Evolutionary conservation across 2,888 invertebrate species (phyloP).

Genomic region (Scaptomyza reducta): DNA sequence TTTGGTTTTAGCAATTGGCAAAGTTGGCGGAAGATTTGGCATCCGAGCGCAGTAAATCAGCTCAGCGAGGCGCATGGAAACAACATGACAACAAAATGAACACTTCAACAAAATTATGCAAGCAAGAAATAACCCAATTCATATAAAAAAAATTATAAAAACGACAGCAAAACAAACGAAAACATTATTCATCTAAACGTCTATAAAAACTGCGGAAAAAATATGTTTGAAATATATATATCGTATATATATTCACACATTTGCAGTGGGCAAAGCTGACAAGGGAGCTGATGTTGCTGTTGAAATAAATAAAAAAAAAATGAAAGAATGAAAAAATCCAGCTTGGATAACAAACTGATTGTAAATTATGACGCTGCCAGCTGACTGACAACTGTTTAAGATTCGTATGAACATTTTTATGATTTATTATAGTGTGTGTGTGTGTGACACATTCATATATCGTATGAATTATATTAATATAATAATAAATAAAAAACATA

Average conservation of each 20-base stretch:
- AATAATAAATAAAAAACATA: no score
- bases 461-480: slow-evolving; percentile 12
- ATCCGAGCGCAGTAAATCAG: slow-evolving; percentile 75
- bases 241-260: slow-evolving; percentile 48
- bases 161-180: slow-evolving; percentile 67
- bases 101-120: slow-evolving; percentile 72
- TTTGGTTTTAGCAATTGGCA: slow-evolving; percentile 24
- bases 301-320: not conserved
- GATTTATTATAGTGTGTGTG: slow-evolving; percentile 59
- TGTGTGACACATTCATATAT: slow-evolving; percentile 23
- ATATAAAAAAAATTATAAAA: slow-evolving; percentile 42
- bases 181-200: slow-evolving; percentile 79
- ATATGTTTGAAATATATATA: slow-evolving; percentile 46
- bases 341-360: slow-evolving; percentile 73
- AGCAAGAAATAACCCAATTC: slow-evolving; percentile 64
- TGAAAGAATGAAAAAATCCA: slow-evolving; percentile 39
- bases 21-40: slow-evolving; percentile 67
- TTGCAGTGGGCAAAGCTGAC: slow-evolving; percentile 54
- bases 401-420: slow-evolving; percentile 62
- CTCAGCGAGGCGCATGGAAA: slow-evolving; percentile 69
- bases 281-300: slow-evolving; percentile 53
- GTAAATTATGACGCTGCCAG: slow-evolving; percentile 75
- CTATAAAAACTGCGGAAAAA: slow-evolving; percentile 70
- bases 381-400: slow-evolving; percentile 72
- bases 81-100: slow-evolving; percentile 80